Evolutionary conservation across 1,140 invertebrate species (phyloP).

Genomic region (Drosophila pseudoananassae): DNA sequence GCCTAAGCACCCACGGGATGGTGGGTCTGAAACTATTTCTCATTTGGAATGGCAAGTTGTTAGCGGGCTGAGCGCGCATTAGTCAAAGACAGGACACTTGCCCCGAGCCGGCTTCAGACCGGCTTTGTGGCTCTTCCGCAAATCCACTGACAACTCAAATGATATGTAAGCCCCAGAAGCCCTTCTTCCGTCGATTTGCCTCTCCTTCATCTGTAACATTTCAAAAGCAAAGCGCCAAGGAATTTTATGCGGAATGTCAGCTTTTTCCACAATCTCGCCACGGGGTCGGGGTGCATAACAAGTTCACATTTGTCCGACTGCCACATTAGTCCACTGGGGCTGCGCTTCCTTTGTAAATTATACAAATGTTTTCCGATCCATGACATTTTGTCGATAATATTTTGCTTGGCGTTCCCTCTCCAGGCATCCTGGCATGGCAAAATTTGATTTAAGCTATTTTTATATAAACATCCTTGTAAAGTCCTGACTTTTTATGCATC

Average conservation of each 20-base stretch:
- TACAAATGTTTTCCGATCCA: conserved; percentile 24
- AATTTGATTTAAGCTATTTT: neutral
- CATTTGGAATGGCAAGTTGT: conserved; percentile 70
- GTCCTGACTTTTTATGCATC: neutral
- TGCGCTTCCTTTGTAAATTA: conserved; percentile 18
- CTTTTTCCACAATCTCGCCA: conserved; percentile 40
- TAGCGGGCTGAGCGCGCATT: conserved; percentile 61
- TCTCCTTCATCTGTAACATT: conserved; percentile 50
- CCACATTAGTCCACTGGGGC: conserved; percentile 18
- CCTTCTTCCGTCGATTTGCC: conserved; percentile 1
- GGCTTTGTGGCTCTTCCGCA: conserved; percentile 44
- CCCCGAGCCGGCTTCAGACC: conserved; percentile 19
- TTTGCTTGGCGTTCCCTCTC: neutral
- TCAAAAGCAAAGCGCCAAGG: conserved; percentile 59
- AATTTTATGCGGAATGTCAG: conserved; percentile 61
- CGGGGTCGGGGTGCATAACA: conserved; percentile 23
- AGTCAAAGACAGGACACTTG: conserved; percentile 62
- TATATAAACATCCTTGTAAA: neutral
- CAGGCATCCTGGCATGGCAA: neutral
- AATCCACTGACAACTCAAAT: conserved; percentile 58
- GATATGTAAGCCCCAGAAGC: conserved; percentile 50
- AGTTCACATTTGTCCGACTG: conserved; percentile 52
- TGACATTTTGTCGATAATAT: conserved; percentile 5
- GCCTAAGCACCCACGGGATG: conserved; percentile 13
- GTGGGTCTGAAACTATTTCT: conserved; percentile 61